Evolutionary conservation across 2,113 vertebrate species (phyloP), one percentile per base, ranked within the genome.

Genomic region (Percina caprodes): DNA sequence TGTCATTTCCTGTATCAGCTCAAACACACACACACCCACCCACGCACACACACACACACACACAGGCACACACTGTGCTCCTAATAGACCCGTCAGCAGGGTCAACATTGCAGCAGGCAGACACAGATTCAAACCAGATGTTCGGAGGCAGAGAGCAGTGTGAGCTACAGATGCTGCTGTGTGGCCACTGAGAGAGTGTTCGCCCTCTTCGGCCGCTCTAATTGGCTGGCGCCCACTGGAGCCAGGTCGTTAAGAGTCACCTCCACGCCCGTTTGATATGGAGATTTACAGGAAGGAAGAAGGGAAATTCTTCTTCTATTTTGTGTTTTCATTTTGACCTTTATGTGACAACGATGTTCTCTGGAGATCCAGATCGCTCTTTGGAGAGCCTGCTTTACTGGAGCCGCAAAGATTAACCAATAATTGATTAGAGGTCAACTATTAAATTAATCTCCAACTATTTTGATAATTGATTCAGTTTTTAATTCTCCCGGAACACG

Each of bases 261-360:
- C 91, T 86, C 86, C 82, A 86, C 18, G 80, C 88, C 86, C 33
- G 51, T 91, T 90, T 85, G 89, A 85, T 77, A 88, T 77, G 88
- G n/a, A 88, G 75, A 87, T 88, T 87, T 26, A 73, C 60, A 58
- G 45, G 52, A 42, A 35, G 45, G 19, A 21, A 49, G 30, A 35
- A 45, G 9, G 33, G 19, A 58, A 39, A 42, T 39, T 48, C 9
- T 60, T 69, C 79, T 52, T 46, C 63, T 60, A 24, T n/a, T 67
- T n/a, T 52, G 30, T 21, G 39, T 23, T 33, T 74, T 86, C 69
- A 3, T 39, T 15, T 15, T 56, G 23, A 56, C 23, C 55, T 56
- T 24, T 56, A 56, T 26, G 23, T 14, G 15, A 26, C 12, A 1
- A 26, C 5, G 55, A 56, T 13, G 55, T 12, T 0, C 23, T 56